Conservation (phyloP, 2,797 vertebrate genomes). For the Sibirionetta formosa region DNA sequence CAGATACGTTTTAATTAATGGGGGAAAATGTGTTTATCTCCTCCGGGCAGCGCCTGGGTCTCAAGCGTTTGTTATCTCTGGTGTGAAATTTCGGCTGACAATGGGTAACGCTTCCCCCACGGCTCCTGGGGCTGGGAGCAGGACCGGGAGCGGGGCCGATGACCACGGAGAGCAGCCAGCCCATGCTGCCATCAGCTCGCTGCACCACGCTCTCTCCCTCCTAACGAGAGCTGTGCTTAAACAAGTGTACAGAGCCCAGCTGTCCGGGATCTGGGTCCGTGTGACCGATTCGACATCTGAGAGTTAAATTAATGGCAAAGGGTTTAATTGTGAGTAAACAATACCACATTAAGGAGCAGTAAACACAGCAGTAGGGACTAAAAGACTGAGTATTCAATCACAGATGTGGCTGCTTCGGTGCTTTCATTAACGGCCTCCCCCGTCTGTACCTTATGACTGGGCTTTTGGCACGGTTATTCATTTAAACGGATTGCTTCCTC, state of each 20-base stretch:
- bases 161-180: conserved; percentile 67
- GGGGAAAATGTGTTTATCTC: conserved; percentile 79
- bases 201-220: conserved; percentile 74
- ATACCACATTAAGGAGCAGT: conserved; percentile 80
- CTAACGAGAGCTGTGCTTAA: conserved; percentile 80
- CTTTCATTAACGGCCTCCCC: conserved; percentile 52
- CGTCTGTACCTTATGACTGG: not conserved
- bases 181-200: conserved; percentile 80
- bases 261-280: conserved; percentile 80
- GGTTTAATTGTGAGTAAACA: conserved; percentile 88
- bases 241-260: conserved; percentile 83
- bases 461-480: conserved; percentile 19
- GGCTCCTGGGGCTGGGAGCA: not conserved
- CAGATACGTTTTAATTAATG: conserved; percentile 75
- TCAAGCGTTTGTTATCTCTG: conserved; percentile 82
- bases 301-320: conserved; percentile 83
- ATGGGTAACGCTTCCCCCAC: conserved; percentile 85
- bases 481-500: not conserved
- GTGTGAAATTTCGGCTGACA: conserved; percentile 89
- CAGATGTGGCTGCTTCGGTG: conserved; percentile 78
- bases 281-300: conserved; percentile 81
- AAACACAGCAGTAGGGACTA: conserved; percentile 80
- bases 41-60: conserved; percentile 70
- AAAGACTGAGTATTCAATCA: conserved; percentile 29
- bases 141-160: not conserved